phyloP scores from a whole-genome alignment of 2,888 invertebrate species.

The Himalopsyche anomala region DNA sequence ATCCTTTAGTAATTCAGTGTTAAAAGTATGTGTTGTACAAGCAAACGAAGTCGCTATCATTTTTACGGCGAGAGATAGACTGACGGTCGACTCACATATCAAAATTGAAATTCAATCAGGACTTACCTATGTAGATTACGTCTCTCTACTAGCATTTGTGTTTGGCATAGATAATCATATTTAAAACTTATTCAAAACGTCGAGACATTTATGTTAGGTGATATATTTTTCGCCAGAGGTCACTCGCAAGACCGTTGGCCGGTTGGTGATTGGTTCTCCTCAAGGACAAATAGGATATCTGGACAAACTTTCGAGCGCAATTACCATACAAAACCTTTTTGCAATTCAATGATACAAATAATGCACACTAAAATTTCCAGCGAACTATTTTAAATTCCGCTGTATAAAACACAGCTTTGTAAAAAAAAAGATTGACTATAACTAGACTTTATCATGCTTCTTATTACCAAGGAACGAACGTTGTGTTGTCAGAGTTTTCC shows the following conservation, averaged over 20 bases:
- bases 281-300: constrained; percentile 12
- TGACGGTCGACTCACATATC: not conserved
- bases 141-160: not conserved
- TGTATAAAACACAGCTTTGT: too few species aligned
- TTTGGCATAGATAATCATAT: not conserved
- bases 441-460: too few species aligned
- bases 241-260: constrained; percentile 5
- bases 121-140: not conserved
- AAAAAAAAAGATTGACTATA: too few species aligned
- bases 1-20: too few species aligned
- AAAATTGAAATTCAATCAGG: constrained; percentile 6
- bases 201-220: constrained; percentile 22
- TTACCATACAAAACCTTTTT: not conserved
- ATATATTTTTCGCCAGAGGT: constrained; percentile 20
- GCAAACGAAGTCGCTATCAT: too few species aligned
- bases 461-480: too few species aligned
- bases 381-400: not conserved
- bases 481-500: too few species aligned
- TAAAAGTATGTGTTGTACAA: too few species aligned
- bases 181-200: constrained; percentile 20
- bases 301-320: not conserved
- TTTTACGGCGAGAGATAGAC: too few species aligned
- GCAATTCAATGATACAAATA: not conserved
- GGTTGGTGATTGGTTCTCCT: not conserved
- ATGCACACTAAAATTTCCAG: not conserved